Base-by-base conservation (phyloP, 2,113 vertebrate species). In the Corapipo altera region DNA sequence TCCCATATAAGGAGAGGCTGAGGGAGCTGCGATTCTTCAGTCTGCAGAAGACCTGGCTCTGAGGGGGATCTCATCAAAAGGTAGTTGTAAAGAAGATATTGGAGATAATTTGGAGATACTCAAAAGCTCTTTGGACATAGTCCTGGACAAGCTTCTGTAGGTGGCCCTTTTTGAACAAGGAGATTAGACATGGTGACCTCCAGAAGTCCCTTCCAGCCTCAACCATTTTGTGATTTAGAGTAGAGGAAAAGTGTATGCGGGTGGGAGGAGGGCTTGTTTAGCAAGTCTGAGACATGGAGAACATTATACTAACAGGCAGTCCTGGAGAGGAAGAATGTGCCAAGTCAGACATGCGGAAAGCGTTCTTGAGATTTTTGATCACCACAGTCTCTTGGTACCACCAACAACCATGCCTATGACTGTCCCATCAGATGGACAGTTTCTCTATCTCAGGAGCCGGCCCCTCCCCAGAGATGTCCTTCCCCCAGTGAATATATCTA, bases 291-390 rank as follows among this genome's bases (percentile, higher is more conserved):
- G 62, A 51, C 48, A 22, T 15, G 28, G 33, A 59, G 35, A 74
- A 32, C 9, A 41, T 65, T 18, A 49, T 8, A 39, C 7, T 55
- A 62, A 44, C 5, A 70, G 26, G 8, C 37, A 28, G 12, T 65
- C 39, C 20, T 75, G 70, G 27, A 75, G 28, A 32, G 27, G 8
- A 35, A 12, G 26, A 30, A 28, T 5, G 28, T 23, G 7, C 5
- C 12, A 55, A 28, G 8, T 37, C 5, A 12, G 15, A 64, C 1
- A 2, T 49, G 35, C 15, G 72, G 57, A 87, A 69, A 85, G 10
- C 0, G 0, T 4, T 19, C 24, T 69, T 1, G 0, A 4, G 8
- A 55, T 44, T 44, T 92, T 27, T 74, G 4, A 39, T 78, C 16
- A 4, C 20, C 32, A 88, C 51, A 69, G n/a, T 15, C 20, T 7